A percentile compares a stretch with the other conserved stretches of the same genome.
phyloP scores from a whole-genome alignment of 1,140 invertebrate species.

The Theocolax elegans region DNA sequence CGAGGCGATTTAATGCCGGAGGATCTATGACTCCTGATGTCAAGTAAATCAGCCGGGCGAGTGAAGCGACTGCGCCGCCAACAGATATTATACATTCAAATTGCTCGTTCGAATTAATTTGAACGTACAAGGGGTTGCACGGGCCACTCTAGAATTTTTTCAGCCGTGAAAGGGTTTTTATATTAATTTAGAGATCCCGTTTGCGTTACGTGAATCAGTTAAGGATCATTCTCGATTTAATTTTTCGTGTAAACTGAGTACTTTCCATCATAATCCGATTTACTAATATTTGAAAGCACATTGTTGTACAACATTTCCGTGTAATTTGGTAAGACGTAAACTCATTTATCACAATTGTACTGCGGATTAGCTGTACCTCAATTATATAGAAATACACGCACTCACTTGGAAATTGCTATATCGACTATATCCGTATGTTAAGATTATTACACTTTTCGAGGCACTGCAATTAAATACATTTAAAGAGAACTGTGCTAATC shows the following conservation, averaged over 20 bases:
- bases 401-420: too few relatives aligned
- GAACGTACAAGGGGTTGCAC: background rate
- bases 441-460: too few relatives aligned
- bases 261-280: background rate
- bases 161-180: constrained; percentile 5
- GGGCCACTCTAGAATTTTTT: background rate
- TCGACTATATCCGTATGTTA: too few relatives aligned
- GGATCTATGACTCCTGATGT: constrained; percentile 19
- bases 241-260: background rate
- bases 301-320: too few relatives aligned
- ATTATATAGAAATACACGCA: too few relatives aligned
- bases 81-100: constrained; percentile 30
- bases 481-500: too few relatives aligned
- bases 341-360: too few relatives aligned
- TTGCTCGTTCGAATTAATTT: constrained; percentile 25
- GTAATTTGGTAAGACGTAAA: too few relatives aligned
- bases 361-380: too few relatives aligned
- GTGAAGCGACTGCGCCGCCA: background rate
- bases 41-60: constrained; percentile 20
- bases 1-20: background rate
- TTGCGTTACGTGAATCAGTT: background rate
- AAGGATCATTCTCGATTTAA: background rate
- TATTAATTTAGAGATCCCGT: constrained; percentile 11
- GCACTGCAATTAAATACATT: too few relatives aligned
- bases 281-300: too few relatives aligned